Conservation (phyloP, 1,140 invertebrate species). For the Hylaeus volcanicus region DNA sequence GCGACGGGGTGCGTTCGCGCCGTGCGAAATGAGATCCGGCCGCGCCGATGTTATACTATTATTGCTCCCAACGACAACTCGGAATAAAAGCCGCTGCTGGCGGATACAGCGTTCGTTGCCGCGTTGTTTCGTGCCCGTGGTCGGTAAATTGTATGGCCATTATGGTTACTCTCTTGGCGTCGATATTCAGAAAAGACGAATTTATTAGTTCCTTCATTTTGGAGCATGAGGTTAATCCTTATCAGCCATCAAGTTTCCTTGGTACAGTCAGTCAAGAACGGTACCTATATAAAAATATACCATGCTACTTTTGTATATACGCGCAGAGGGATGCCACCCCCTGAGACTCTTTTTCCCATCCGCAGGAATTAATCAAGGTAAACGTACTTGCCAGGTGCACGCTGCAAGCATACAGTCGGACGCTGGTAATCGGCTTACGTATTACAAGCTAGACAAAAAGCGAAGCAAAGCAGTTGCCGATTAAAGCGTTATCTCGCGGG, state of each 20-base stretch:
- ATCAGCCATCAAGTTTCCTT: no score
- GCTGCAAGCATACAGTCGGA: neutral
- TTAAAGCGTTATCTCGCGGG: slow-evolving; percentile 21
- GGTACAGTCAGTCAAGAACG: no score
- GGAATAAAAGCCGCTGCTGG: slow-evolving; percentile 27
- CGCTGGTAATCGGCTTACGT: slow-evolving; percentile 2
- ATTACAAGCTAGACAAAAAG: slow-evolving; percentile 21
- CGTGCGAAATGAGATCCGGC: slow-evolving; percentile 59
- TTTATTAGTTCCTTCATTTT: no score
- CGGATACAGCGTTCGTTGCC: neutral
- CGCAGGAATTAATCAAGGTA: neutral
- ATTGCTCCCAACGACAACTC: slow-evolving; percentile 49
- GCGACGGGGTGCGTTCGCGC: slow-evolving; percentile 25
- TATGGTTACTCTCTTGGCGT: no score
- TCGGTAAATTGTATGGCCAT: neutral
- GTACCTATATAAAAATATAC: no score
- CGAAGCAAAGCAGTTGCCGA: neutral
- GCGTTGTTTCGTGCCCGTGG: neutral
- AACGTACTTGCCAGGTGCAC: neutral
- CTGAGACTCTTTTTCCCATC: no score
- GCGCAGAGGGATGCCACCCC: no score
- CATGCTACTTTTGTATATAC: no score
- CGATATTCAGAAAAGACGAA: no score
- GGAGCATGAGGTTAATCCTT: no score
- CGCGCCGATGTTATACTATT: slow-evolving; percentile 56